phyloP scores from a whole-genome alignment of 2,888 invertebrate genomes.

The Rhagophthalmus giganteus region DNA sequence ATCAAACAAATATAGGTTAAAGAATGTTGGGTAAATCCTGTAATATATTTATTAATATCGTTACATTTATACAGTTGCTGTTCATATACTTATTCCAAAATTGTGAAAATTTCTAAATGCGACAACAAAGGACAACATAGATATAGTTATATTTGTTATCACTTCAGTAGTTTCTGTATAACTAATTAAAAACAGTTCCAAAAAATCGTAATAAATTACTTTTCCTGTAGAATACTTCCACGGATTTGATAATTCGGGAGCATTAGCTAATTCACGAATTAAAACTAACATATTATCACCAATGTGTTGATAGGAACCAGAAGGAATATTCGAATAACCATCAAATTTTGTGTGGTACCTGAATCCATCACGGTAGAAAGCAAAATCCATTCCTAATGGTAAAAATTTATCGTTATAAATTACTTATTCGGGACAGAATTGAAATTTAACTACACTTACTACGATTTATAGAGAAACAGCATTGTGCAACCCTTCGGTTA shows the following conservation, averaged over 20 bases:
- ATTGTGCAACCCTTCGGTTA: too few species aligned
- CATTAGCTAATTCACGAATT: constrained; percentile 48
- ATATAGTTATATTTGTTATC: constrained; percentile 13
- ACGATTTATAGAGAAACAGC: too few species aligned
- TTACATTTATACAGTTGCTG: not conserved
- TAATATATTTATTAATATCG: constrained; percentile 2
- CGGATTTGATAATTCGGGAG: constrained; percentile 47
- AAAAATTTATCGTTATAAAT: not conserved
- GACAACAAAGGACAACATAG: constrained; percentile 50
- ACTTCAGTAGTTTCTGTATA: constrained; percentile 59
- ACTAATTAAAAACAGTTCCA: constrained; percentile 68
- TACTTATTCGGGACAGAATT: too few species aligned
- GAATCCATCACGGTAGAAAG: constrained; percentile 57
- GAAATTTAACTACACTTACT: too few species aligned
- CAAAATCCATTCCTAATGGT: constrained; percentile 12
- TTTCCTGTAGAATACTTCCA: constrained; percentile 39
- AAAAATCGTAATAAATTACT: constrained; percentile 73
- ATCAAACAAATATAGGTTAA: constrained; percentile 13
- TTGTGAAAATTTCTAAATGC: constrained; percentile 32
- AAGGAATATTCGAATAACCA: constrained; percentile 57
- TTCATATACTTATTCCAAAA: constrained; percentile 17
- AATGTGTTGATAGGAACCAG: constrained; percentile 65
- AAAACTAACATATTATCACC: constrained; percentile 64
- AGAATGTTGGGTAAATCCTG: constrained; percentile 13
- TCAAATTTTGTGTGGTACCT: constrained; percentile 68